phyloP scores from a whole-genome alignment of 2,888 invertebrate genomes.

The Endotricha flammealis region DNA sequence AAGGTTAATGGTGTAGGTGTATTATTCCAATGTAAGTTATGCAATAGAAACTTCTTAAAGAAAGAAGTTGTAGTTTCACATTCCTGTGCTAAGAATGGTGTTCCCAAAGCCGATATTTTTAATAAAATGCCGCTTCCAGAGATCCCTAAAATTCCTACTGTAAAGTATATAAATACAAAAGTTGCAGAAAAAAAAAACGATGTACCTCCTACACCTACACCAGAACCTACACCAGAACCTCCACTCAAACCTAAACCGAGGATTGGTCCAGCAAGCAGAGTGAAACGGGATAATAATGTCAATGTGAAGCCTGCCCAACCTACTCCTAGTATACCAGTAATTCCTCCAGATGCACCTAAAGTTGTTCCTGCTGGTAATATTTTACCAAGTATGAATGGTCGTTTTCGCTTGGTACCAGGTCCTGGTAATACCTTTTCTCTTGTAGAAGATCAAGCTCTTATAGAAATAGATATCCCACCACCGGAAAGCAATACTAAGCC shows the following conservation, averaged over 20 bases:
- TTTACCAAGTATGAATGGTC: conserved; percentile 48
- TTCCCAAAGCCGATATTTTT: conserved; percentile 42
- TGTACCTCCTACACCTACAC: conserved; percentile 25
- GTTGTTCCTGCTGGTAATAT: conserved; percentile 37
- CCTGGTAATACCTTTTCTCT: conserved; percentile 62
- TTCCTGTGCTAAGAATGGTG: conserved; percentile 61
- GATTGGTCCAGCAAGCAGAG: conserved; percentile 64
- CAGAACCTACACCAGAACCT: conserved; percentile 19
- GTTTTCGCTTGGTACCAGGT: conserved; percentile 60
- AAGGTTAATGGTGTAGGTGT: conserved; percentile 68
- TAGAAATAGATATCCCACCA: not conserved
- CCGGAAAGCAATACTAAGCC: not conserved
- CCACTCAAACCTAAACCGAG: conserved; percentile 41
- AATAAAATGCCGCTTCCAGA: conserved; percentile 37
- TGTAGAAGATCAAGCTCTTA: conserved; percentile 39
- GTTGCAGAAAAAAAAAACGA: conserved; percentile 30
- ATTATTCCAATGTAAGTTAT: conserved; percentile 67
- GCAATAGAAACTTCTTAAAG: conserved; percentile 65
- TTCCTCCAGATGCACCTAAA: conserved; percentile 14
- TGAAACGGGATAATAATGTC: conserved; percentile 28
- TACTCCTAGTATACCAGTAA: conserved; percentile 11
- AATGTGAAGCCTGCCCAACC: conserved; percentile 13
- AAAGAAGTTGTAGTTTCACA: conserved; percentile 60
- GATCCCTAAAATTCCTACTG: conserved; percentile 49
- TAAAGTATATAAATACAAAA: conserved; percentile 61